phyloP scores from a whole-genome alignment of 1,140 invertebrate species.

The Stegodyphus dumicola region DNA sequence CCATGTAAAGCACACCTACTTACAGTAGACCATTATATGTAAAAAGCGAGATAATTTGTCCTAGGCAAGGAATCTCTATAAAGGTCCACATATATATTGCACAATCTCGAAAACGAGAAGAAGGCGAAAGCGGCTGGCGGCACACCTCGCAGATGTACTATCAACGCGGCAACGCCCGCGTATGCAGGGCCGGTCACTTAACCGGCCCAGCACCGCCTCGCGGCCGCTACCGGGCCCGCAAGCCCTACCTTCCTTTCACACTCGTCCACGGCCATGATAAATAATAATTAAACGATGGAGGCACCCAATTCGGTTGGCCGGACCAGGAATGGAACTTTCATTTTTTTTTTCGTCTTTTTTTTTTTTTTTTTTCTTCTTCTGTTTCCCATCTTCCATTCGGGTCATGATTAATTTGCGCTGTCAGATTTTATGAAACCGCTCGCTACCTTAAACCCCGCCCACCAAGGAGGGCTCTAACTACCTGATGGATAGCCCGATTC shows the following conservation, averaged over 20 bases:
- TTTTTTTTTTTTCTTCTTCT: background rate
- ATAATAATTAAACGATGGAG: constrained; percentile 47
- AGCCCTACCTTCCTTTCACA: constrained; percentile 42
- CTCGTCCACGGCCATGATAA: constrained; percentile 24
- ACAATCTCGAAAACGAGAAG: too few relatives aligned
- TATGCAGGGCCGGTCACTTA: background rate
- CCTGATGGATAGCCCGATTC: constrained; percentile 39
- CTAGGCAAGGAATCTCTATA: too few relatives aligned
- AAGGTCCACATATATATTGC: too few relatives aligned
- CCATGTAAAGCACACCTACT: too few relatives aligned
- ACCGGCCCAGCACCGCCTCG: constrained; percentile 27
- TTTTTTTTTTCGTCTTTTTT: too few relatives aligned
- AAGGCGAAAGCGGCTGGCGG: too few relatives aligned
- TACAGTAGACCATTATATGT: too few relatives aligned
- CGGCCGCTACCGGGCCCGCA: constrained; percentile 27
- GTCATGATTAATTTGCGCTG: constrained; percentile 52
- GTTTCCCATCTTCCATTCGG: background rate
- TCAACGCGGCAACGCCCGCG: too few relatives aligned
- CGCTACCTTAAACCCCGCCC: constrained; percentile 56
- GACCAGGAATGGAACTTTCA: too few relatives aligned
- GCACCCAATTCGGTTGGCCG: constrained; percentile 30
- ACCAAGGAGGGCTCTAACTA: constrained; percentile 28
- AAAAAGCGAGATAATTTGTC: too few relatives aligned
- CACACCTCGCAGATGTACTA: too few relatives aligned
- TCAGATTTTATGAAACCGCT: constrained; percentile 53